Conservation (phyloP, 1,140 invertebrate genomes). For the Drosophila carrolli region DNA sequence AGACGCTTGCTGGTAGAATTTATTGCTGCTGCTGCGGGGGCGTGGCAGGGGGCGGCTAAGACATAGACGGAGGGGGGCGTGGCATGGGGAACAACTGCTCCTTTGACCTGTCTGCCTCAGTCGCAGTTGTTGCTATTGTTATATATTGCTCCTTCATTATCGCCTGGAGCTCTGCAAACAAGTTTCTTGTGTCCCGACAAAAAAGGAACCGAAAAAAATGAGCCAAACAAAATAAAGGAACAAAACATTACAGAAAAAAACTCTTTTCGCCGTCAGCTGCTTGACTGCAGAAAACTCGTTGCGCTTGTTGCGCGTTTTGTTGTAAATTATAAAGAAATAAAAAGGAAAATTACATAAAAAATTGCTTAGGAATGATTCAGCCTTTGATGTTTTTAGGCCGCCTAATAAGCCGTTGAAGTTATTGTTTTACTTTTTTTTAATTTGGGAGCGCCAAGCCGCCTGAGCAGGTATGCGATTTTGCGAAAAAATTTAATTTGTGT, state of each 20-base stretch:
- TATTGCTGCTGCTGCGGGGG: conserved; percentile 52
- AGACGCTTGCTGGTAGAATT: conserved; percentile 65
- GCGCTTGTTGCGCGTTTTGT: conserved; percentile 69
- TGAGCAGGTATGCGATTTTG: conserved; percentile 10
- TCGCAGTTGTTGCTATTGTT: conserved; percentile 57
- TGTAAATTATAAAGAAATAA: conserved; percentile 57
- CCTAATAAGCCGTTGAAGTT: conserved; percentile 46
- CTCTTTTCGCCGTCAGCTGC: conserved; percentile 62
- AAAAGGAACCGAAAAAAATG: conserved; percentile 16
- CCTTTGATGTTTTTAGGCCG: conserved; percentile 61
- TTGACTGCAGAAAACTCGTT: conserved; percentile 69
- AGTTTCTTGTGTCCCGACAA: conserved; percentile 71
- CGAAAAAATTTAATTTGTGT: conserved; percentile 26
- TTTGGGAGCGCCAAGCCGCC: conserved; percentile 11
- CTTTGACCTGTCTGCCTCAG: conserved; percentile 72
- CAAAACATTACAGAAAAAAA: conserved; percentile 36
- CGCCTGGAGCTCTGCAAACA: conserved; percentile 68
- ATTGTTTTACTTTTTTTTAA: conserved; percentile 21
- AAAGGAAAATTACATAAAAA: conserved; percentile 28
- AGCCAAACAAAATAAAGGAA: conserved; percentile 34
- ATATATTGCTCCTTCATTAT: conserved; percentile 57
- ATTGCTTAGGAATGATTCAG: conserved; percentile 23
- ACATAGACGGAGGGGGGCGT: conserved; percentile 1
- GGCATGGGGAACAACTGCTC: conserved; percentile 43
- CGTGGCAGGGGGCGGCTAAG: background rate